Conservation (phyloP, 2,888 invertebrate genomes). For the Epiperipatus broadwayi region DNA sequence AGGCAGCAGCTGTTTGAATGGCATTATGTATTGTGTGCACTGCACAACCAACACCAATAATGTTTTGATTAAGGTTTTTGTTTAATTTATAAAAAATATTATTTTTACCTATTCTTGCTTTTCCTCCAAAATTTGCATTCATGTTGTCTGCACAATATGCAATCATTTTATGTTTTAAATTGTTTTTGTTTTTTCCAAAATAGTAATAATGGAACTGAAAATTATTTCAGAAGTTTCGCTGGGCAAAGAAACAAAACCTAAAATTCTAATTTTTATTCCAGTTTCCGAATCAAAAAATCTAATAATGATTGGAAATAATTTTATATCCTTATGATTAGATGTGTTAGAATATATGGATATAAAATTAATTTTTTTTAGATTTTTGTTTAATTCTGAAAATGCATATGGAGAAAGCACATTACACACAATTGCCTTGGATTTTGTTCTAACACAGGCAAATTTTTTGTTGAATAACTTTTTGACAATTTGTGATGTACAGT, state of each 20-base stretch:
- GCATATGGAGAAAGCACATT: slow-evolving; percentile 13
- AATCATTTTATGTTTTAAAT: slow-evolving; percentile 12
- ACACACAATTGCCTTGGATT: slow-evolving; percentile 11
- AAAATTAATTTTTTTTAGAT: slow-evolving; percentile 11
- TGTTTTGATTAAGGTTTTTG: slow-evolving; percentile 16
- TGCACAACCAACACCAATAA: slow-evolving; percentile 21
- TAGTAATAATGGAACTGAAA: slow-evolving; percentile 14
- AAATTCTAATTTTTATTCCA: slow-evolving; percentile 11
- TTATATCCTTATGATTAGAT: slow-evolving; percentile 12
- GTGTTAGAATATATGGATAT: slow-evolving; percentile 12
- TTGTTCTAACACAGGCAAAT: slow-evolving; percentile 12
- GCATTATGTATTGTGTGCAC: slow-evolving; percentile 25
- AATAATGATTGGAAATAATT: slow-evolving; percentile 12
- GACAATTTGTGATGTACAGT: slow-evolving; percentile 12
- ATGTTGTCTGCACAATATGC: slow-evolving; percentile 13
- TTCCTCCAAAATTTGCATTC: slow-evolving; percentile 21
- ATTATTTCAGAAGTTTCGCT: slow-evolving; percentile 14
- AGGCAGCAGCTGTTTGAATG: slow-evolving; percentile 22
- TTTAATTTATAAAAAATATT: slow-evolving; percentile 21
- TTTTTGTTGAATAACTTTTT: slow-evolving; percentile 12
- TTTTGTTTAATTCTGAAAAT: slow-evolving; percentile 11
- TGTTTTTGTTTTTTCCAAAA: slow-evolving; percentile 9
- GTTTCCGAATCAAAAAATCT: slow-evolving; percentile 9
- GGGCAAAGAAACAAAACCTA: slow-evolving; percentile 11
- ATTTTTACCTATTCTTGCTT: slow-evolving; percentile 17